Conservation (phyloP, 2,888 invertebrate genomes). For the Eubasilissa splendida region DNA sequence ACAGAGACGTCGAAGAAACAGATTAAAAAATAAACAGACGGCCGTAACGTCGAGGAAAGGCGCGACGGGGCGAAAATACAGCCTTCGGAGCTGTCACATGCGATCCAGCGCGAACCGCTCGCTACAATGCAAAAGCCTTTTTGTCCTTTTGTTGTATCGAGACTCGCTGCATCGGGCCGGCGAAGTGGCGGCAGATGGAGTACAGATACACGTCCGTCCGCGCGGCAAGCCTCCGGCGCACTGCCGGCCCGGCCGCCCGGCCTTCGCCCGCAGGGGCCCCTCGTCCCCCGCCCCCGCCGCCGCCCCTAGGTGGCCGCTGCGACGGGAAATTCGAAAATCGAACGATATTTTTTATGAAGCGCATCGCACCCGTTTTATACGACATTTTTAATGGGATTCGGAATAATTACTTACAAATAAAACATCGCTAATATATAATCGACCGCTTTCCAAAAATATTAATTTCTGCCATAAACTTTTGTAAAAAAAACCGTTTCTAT, state of each 20-base stretch:
- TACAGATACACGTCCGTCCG: conserved; percentile 41
- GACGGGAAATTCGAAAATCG: conserved; percentile 27
- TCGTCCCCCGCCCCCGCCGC: not conserved
- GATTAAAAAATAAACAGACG: conserved; percentile 34
- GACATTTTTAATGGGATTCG: too few species aligned
- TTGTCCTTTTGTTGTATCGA: conserved; percentile 33
- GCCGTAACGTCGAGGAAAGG: conserved; percentile 13
- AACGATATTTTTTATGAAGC: conserved; percentile 21
- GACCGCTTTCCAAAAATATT: too few species aligned
- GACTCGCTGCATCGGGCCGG: not conserved
- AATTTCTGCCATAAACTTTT: too few species aligned
- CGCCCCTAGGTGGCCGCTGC: not conserved
- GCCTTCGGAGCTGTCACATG: conserved; percentile 39
- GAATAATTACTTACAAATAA: too few species aligned
- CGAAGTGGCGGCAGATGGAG: not conserved
- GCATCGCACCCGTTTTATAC: conserved; percentile 7
- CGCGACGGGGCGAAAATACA: conserved; percentile 20
- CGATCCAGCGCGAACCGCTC: conserved; percentile 38
- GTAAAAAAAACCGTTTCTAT: too few species aligned
- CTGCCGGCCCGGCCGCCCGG: conserved; percentile 13
- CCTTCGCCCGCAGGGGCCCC: conserved; percentile 17
- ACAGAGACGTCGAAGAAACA: conserved; percentile 26
- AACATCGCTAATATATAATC: too few species aligned
- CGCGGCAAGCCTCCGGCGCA: conserved; percentile 43
- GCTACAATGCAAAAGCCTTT: conserved; percentile 25